Evolutionary conservation across 2,888 invertebrate genomes (phyloP).

Genomic region (Hydriomena furcata): DNA sequence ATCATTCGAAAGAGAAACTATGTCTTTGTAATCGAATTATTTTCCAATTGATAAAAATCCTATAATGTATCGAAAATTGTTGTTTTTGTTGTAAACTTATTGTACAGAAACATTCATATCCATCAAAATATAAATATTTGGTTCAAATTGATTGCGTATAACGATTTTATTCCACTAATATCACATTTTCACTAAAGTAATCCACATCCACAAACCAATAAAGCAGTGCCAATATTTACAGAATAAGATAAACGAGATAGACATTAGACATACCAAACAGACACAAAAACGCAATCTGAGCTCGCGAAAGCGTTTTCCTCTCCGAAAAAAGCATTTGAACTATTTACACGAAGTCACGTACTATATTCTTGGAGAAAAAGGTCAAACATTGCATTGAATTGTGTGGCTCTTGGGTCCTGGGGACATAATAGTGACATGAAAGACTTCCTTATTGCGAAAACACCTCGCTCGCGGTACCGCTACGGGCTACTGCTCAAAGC

Average conservation of each 20-base stretch:
- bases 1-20: no score
- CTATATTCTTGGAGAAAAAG: constrained; percentile 34
- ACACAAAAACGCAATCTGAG: constrained; percentile 35
- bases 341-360: constrained; percentile 28
- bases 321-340: constrained; percentile 25
- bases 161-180: no score
- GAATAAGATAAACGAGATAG: constrained; percentile 21
- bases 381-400: constrained; percentile 36
- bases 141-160: no score
- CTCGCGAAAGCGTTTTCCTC: constrained; percentile 12
- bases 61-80: no score
- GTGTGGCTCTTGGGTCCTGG: constrained; percentile 32
- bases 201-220: constrained; percentile 18
- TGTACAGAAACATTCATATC: no score
- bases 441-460: constrained; percentile 39
- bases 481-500: constrained; percentile 42
- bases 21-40: no score
- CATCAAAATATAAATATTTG: no score
- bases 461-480: constrained; percentile 38
- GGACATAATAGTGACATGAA: constrained; percentile 43
- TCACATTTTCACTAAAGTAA: background rate
- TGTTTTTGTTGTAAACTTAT: no score
- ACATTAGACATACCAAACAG: constrained; percentile 27
- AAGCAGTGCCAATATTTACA: constrained; percentile 21
- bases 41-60: no score